Percentiles rank a stretch among this genome's conserved stretches.
Evolutionary conservation across 2,888 invertebrate genomes (phyloP).

Genomic region (Pegoplata infirma): DNA sequence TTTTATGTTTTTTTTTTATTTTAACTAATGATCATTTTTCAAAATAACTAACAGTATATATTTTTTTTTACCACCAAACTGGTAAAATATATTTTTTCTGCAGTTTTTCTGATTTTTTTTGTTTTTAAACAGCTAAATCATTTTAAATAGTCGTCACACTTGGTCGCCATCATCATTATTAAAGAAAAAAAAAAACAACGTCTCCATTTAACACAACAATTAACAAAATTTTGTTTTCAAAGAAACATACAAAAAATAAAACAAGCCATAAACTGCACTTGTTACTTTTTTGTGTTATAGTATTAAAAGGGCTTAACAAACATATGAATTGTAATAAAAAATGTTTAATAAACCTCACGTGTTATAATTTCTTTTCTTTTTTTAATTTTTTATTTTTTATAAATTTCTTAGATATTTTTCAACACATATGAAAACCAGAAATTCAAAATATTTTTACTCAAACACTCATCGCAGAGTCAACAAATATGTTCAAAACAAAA

Average conservation of each 20-base stretch:
- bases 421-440: not conserved
- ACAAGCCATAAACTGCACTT: not conserved
- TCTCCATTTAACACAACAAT: not conserved
- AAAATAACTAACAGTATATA: not conserved
- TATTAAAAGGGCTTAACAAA: not conserved
- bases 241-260: too few species aligned
- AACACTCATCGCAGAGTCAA: not conserved
- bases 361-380: not conserved
- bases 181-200: not conserved
- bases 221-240: not conserved
- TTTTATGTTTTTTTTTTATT: not conserved
- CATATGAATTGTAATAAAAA: not conserved
- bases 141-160: conserved; percentile 33
- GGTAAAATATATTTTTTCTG: not conserved
- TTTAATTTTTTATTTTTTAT: not conserved
- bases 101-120: too few species aligned
- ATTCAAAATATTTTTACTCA: not conserved
- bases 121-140: not conserved
- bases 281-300: not conserved
- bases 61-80: too few species aligned
- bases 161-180: conserved; percentile 26
- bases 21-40: not conserved
- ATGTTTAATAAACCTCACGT: not conserved
- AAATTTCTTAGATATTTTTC: not conserved
- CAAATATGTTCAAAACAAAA: not conserved